Evolutionary conservation across 1,140 invertebrate genomes (phyloP).

Genomic region (Adelges cooleyi): DNA sequence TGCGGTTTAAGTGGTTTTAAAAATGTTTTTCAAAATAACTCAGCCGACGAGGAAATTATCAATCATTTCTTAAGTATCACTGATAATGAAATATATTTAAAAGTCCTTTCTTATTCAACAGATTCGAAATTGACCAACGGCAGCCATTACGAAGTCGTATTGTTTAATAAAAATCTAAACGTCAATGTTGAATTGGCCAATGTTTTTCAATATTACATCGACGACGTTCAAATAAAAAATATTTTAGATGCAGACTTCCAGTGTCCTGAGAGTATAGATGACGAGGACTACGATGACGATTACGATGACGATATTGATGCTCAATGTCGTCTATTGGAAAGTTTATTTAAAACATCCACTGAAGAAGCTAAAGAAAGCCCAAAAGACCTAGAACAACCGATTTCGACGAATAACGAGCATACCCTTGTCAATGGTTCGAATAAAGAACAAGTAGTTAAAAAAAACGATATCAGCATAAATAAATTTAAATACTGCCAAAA

Average conservation of each 20-base stretch:
- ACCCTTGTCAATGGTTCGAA: not conserved
- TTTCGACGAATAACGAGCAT: no score
- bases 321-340: not conserved
- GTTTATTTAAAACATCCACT: not conserved
- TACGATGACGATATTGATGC: not conserved
- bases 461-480: not conserved
- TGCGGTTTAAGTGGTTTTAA: slow-evolving; percentile 20
- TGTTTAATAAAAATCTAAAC: slow-evolving; percentile 5
- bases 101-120: not conserved
- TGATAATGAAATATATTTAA: not conserved
- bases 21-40: not conserved
- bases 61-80: not conserved
- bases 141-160: not conserved
- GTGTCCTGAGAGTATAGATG: not conserved
- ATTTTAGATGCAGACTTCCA: not conserved
- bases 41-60: not conserved
- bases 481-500: not conserved
- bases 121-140: not conserved
- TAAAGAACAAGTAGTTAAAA: not conserved
- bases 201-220: not conserved
- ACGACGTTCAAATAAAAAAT: slow-evolving; percentile 17
- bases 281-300: not conserved
- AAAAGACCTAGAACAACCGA: not conserved
- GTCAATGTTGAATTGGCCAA: not conserved
- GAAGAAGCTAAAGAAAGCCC: not conserved